These are phyloP conservation scores for Larimichthys polyactis DNA, from an alignment of 2,113 vertebrate species.

Conservation along the genomic window DNA sequence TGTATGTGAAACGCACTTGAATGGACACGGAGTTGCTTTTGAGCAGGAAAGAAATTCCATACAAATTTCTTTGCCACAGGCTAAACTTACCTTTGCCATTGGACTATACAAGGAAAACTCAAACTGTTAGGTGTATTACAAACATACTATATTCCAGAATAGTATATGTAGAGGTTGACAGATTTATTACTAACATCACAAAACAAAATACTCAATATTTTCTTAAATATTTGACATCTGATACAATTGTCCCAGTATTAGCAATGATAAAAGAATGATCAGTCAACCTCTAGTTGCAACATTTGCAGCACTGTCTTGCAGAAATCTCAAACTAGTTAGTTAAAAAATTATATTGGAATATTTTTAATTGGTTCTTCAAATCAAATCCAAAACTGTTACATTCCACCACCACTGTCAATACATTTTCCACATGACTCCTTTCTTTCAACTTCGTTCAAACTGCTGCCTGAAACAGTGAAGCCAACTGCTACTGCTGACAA, in stretches of 20 bases:
- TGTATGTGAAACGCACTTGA: conserved; percentile 39
- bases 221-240: background rate
- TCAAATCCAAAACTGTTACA: background rate
- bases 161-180: conserved; percentile 36
- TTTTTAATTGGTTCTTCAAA: background rate
- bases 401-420: background rate
- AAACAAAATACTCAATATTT: background rate
- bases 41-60: conserved; percentile 73
- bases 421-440: background rate
- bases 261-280: conserved; percentile 21
- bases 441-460: background rate
- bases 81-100: conserved; percentile 74
- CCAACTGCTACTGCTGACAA: background rate
- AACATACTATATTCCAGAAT: conserved; percentile 18
- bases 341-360: background rate
- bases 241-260: background rate
- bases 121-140: conserved; percentile 13
- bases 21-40: conserved; percentile 50
- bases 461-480: background rate
- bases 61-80: conserved; percentile 71
- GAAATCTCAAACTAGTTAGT: conserved; percentile 30
- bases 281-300: conserved; percentile 44
- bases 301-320: conserved; percentile 49
- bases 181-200: background rate
- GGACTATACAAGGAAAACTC: conserved; percentile 31